These are phyloP conservation scores for Brachionus rubens DNA, from an alignment of 1,140 invertebrate genomes.

Conservation along the genomic window DNA sequence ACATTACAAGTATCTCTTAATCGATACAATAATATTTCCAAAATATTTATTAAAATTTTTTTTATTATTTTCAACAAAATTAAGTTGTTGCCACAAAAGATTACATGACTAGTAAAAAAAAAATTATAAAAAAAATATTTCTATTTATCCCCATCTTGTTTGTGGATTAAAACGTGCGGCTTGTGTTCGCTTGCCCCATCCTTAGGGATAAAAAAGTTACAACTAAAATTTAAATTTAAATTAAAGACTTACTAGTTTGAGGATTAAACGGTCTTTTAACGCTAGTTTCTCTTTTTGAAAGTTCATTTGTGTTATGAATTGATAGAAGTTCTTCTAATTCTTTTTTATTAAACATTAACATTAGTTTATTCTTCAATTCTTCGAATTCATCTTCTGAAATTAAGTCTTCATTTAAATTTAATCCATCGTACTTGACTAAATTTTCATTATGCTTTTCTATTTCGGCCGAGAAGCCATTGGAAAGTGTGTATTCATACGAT, in stretches of 20 bases:
- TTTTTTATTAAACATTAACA: neutral
- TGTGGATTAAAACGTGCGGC: conserved; percentile 23
- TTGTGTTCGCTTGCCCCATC: conserved; percentile 16
- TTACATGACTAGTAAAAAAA: neutral
- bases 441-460: neutral
- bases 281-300: neutral
- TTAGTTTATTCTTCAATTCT: neutral
- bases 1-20: no score
- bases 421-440: no score
- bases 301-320: neutral
- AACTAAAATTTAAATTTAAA: neutral
- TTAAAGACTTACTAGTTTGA: conserved; percentile 17
- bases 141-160: conserved; percentile 30
- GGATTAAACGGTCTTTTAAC: conserved; percentile 19
- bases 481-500: neutral
- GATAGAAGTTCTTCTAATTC: neutral
- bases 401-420: no score
- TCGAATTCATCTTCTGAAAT: conserved; percentile 9
- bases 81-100: neutral
- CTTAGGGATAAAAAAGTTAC: neutral
- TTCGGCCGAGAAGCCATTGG: neutral
- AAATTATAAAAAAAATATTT: neutral
- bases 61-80: neutral
- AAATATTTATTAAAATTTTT: neutral
- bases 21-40: no score